Base-by-base conservation (phyloP, 35 echinoderm and acorn worm genomes). In the Chiridota heheva region DNA sequence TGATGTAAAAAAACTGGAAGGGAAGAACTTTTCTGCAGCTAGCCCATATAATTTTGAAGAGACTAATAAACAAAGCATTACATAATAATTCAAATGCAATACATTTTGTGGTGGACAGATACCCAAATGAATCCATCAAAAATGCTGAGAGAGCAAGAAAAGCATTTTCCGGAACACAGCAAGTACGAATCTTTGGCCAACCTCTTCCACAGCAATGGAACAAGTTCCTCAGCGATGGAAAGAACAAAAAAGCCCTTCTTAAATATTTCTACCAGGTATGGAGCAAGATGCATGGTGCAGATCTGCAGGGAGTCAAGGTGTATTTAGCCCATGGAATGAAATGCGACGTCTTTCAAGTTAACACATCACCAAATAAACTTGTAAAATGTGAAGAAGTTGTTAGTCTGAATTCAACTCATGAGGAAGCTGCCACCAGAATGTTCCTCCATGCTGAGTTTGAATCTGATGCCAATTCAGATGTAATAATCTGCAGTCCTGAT, bases 61-160 rank as follows among this genome's bases (percentile, higher is more conserved):
- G 31, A 40, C 27, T 86, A 58, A 39, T 86, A n/a, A 76, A 42
- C 16, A 43, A 41, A 42, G 69, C 70, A 76, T 49, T 44, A 27
- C 4, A 32, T 20, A 28, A n/a, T 32, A 41, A 40, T 35, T 76
- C 83, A 64, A 64, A 57, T n/a, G 36, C 37, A 29, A 77, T 87
- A 34, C 84, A 87, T 55, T 78, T 87, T 67, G 84, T 87, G 26
- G 70, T 43, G 55, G 84, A 87, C 60, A 87, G 36, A 43, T 87
- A 78, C 37, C 71, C 57, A 0, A 62, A 31, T 42, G 40, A 78
- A 1, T 66, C 71, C 36, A 78, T 78, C 37, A 87, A 87, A n/a
- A 87, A 87, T 87, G 57, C 71, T 63, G 71, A 87, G 38, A 65
- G 84, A 48, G 51, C 56, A 26, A 64, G 58, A 55, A 60, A 73